Percentiles rank a stretch among this genome's conserved stretches.
Conservation (phyloP, 2,797 vertebrate species). For the Oreonectes daqikongensis region DNA sequence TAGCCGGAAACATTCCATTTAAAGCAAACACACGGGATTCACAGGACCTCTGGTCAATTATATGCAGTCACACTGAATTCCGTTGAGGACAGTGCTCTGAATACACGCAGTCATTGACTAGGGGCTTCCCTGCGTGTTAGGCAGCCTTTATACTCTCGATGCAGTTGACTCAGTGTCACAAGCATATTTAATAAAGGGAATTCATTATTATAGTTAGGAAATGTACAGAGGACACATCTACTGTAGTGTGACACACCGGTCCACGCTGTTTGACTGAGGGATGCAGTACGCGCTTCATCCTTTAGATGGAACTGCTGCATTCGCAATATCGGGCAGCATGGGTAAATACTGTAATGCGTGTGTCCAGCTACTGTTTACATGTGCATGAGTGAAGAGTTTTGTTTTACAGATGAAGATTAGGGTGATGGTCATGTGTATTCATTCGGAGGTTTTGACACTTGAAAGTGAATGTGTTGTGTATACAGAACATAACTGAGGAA, state of each 20-base stretch:
- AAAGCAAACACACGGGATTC: slow-evolving; percentile 64
- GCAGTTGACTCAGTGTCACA: slow-evolving; percentile 35
- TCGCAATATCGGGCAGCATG: slow-evolving; percentile 64
- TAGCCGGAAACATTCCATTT: slow-evolving; percentile 58
- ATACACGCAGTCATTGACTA: slow-evolving; percentile 64
- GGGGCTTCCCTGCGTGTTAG: slow-evolving; percentile 59
- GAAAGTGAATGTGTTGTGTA: no score
- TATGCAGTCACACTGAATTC: slow-evolving; percentile 77
- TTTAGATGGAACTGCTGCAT: slow-evolving; percentile 78
- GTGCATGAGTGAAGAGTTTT: not conserved
- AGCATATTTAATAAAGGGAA: slow-evolving; percentile 42
- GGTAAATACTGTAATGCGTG: not conserved
- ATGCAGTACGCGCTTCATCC: slow-evolving; percentile 70
- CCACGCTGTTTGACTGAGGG: slow-evolving; percentile 8
- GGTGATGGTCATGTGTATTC: not conserved
- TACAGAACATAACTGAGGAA: no score
- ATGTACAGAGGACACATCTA: slow-evolving; percentile 24
- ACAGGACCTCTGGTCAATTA: slow-evolving; percentile 76
- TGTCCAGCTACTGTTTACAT: slow-evolving; percentile 16
- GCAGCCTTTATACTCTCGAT: slow-evolving; percentile 48
- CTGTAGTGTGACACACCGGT: not conserved
- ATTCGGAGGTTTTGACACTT: not conserved
- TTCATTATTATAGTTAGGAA: slow-evolving; percentile 44
- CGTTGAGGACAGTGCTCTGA: slow-evolving; percentile 68
- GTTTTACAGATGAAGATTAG: slow-evolving; percentile 9